Base-by-base conservation (phyloP, 1,140 invertebrate species). In the Danaus melanippus region DNA sequence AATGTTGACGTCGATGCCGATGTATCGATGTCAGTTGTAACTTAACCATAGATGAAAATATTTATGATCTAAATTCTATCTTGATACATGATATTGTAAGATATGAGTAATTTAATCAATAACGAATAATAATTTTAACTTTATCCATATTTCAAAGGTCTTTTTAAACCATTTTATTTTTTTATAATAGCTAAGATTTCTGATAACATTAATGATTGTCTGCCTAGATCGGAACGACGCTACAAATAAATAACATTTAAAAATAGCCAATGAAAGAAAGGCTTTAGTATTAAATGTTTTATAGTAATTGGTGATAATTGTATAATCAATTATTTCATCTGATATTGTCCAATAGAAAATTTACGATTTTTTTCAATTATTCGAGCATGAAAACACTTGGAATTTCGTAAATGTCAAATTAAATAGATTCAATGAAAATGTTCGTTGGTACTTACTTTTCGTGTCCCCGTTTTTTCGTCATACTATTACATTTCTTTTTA, bases 331-430 rank as follows among this genome's bases (percentile, higher is more conserved):
- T 58, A 40, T 43, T 51, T 50, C 39, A 12, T 52, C 39, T 17
- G 10, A 42, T 66, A 60, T 64, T 44, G 40, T 49, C 76, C 78
- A 78, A 81, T 78, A 46, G 44, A 45, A 15, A 57, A 57, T 41
- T 42, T 42, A 48, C 15, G 48, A 11, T 46, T 54, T 54, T 46
- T 12, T 39, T 55, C 32, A 48, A 60, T 60, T 49, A 57, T 53
- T 62, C 46, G 49, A 47, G 50, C 21, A 44, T 56, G 44, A 60
- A 32, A 60, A 54, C 41, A 56, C 59, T 58, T 54, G 62, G 53
- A 64, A 71, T 66, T 75, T 67, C 53, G 47, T 67, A 75, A 72
- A 60, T 79, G 77, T 78, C 76, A 82, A 77, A 76, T 73, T 65
- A 63, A 66, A 64, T 69, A 67, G 60, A 68, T 72, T 71, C 62